Conservation (phyloP, 2,113 vertebrate species). For the Pollimyrus isidori region DNA sequence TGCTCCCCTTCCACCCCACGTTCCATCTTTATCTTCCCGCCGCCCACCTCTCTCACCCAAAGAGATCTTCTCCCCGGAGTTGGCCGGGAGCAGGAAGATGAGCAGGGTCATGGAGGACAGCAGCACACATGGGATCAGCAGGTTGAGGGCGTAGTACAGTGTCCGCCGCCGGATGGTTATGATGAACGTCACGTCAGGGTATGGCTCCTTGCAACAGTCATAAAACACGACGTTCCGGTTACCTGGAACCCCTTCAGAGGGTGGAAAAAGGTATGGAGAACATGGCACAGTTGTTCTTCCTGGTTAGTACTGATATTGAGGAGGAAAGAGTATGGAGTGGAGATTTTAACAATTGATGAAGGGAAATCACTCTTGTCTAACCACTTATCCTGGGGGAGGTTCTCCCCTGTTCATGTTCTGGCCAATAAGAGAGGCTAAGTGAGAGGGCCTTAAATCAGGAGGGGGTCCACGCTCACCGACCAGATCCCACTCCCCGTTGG, state of each 20-base stretch:
- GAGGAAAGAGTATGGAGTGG: neutral
- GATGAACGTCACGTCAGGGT: constrained; percentile 63
- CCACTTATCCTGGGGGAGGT: neutral
- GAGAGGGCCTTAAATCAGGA: neutral
- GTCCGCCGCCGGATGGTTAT: constrained; percentile 63
- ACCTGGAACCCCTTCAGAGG: constrained; percentile 57
- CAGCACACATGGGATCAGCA: constrained; percentile 66
- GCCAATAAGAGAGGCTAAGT: neutral
- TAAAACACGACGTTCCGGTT: constrained; percentile 55
- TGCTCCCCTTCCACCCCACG: neutral
- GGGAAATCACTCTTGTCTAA: neutral
- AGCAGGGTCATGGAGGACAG: constrained; percentile 67
- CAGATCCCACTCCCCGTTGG: constrained; percentile 70
- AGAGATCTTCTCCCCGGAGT: constrained; percentile 72
- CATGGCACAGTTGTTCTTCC: neutral
- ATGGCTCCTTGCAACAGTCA: constrained; percentile 67
- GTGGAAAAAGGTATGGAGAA: neutral
- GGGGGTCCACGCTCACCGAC: constrained; percentile 53
- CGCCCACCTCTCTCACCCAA: constrained; percentile 55
- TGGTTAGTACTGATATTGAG: neutral
- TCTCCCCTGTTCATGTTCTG: neutral
- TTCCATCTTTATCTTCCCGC: neutral
- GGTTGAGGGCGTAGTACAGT: constrained; percentile 66
- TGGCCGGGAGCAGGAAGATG: constrained; percentile 68
- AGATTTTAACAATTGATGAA: neutral